A percentile compares a stretch with the other conserved stretches of the same genome.
phyloP scores from a whole-genome alignment of 1,140 invertebrate species.

The Drosophila funebris region DNA sequence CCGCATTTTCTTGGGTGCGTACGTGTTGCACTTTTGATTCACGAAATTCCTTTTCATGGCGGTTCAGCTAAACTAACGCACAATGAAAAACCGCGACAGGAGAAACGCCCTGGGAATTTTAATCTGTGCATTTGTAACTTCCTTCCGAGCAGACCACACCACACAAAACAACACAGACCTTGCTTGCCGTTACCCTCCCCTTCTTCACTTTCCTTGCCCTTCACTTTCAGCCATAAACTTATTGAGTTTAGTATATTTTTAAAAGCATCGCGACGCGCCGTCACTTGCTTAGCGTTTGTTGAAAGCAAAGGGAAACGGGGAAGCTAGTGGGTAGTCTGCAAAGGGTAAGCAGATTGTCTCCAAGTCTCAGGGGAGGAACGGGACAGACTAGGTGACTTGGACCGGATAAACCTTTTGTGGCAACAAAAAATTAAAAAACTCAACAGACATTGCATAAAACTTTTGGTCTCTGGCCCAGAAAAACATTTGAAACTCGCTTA shows the following conservation, averaged over 20 bases:
- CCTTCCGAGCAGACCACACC: slow-evolving; percentile 49
- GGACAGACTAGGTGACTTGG: slow-evolving; percentile 9
- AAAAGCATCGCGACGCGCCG: slow-evolving; percentile 44
- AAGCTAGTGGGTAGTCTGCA: background rate
- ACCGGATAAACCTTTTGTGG: background rate
- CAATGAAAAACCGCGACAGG: slow-evolving; percentile 36
- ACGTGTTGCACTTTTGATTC: slow-evolving; percentile 43
- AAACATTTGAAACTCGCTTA: slow-evolving; percentile 48
- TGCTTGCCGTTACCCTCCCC: background rate
- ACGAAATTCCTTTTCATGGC: slow-evolving; percentile 14
- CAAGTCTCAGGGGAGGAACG: background rate
- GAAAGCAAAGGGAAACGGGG: background rate
- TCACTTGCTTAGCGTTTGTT: slow-evolving; percentile 15
- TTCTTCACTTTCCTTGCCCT: background rate
- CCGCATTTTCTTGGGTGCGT: slow-evolving; percentile 9
- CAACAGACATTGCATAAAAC: slow-evolving; percentile 54
- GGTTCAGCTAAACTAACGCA: slow-evolving; percentile 21
- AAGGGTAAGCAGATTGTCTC: slow-evolving; percentile 32
- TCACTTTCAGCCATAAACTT: slow-evolving; percentile 47
- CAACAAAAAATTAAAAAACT: slow-evolving; percentile 64
- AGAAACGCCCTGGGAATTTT: slow-evolving; percentile 53
- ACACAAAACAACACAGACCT: slow-evolving; percentile 33
- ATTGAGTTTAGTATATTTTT: slow-evolving; percentile 55
- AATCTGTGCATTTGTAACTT: slow-evolving; percentile 71
- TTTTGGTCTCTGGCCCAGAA: slow-evolving; percentile 43